Evolutionary conservation across 1,140 invertebrate species (phyloP).

Genomic region (Coptotermes formosanus): DNA sequence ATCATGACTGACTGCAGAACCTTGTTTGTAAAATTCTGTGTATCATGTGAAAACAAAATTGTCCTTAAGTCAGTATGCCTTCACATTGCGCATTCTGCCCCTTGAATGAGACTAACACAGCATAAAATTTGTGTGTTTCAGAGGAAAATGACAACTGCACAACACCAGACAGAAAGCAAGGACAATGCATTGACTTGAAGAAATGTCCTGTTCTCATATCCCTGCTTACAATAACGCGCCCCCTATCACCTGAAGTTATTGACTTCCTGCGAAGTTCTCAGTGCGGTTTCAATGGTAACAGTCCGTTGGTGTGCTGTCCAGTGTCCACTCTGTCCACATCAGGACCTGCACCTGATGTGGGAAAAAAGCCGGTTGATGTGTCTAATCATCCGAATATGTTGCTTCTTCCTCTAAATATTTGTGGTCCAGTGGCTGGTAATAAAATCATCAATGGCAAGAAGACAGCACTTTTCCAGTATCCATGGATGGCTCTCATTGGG

Average conservation of each 20-base stretch:
- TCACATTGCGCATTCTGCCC: no score
- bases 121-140: slow-evolving; percentile 13
- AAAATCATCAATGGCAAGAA: slow-evolving; percentile 58
- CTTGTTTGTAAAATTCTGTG: no score
- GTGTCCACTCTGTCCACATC: neutral
- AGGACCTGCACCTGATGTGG: neutral
- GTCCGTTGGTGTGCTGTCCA: slow-evolving; percentile 33
- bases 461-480: slow-evolving; percentile 59
- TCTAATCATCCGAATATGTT: slow-evolving; percentile 53
- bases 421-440: slow-evolving; percentile 45
- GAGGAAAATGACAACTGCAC: slow-evolving; percentile 26
- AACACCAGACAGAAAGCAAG: slow-evolving; percentile 20
- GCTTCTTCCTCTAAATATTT: slow-evolving; percentile 48
- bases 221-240: neutral
- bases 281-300: slow-evolving; percentile 27
- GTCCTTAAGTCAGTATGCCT: no score
- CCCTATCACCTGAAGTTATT: slow-evolving; percentile 14
- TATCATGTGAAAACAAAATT: no score
- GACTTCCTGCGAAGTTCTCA: slow-evolving; percentile 29
- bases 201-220: neutral
- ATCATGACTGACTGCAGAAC: no score
- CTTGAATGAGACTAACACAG: neutral
- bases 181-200: slow-evolving; percentile 25
- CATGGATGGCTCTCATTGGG: slow-evolving; percentile 64
- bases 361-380: slow-evolving; percentile 27